Evolutionary conservation across 1,140 invertebrate species (phyloP).

Genomic region (Mycetomoellerius zeteki): DNA sequence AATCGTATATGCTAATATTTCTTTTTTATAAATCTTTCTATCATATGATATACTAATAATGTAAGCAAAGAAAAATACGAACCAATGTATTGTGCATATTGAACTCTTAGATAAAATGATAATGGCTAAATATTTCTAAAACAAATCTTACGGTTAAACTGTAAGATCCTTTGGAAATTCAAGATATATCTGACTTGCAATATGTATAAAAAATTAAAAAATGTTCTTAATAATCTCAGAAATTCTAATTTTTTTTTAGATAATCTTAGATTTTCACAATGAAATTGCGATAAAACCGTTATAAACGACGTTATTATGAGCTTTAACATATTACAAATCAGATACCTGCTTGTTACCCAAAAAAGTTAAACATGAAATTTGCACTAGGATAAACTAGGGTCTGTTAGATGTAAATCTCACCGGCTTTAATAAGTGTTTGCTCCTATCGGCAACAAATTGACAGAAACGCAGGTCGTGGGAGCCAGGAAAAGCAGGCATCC

Average conservation of each 20-base stretch:
- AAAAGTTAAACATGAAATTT: constrained; percentile 69
- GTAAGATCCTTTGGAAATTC: constrained; percentile 38
- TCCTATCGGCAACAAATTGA: constrained; percentile 97
- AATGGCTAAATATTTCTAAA: constrained; percentile 56
- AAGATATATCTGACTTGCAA: constrained; percentile 57
- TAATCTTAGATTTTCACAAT: constrained; percentile 16
- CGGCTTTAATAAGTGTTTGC: constrained; percentile 97
- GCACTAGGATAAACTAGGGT: constrained; percentile 84
- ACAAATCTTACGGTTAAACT: constrained; percentile 42
- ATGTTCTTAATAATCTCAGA: neutral
- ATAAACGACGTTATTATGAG: neutral
- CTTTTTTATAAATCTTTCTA: constrained; percentile 1
- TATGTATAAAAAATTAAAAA: constrained; percentile 17
- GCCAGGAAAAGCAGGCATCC: constrained; percentile 95
- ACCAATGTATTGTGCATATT: constrained; percentile 54
- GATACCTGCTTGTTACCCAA: constrained; percentile 44
- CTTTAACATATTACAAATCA: constrained; percentile 55
- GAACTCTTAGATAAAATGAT: constrained; percentile 48
- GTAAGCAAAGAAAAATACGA: constrained; percentile 63
- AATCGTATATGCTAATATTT: neutral
- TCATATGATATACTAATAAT: constrained; percentile 13
- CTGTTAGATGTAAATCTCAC: constrained; percentile 91
- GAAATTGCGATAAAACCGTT: neutral
- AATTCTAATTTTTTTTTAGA: neutral
- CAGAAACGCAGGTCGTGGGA: constrained; percentile 97